These are phyloP conservation scores for Ceramica pisi DNA, from an alignment of 2,888 invertebrate species.

Conservation along the genomic window DNA sequence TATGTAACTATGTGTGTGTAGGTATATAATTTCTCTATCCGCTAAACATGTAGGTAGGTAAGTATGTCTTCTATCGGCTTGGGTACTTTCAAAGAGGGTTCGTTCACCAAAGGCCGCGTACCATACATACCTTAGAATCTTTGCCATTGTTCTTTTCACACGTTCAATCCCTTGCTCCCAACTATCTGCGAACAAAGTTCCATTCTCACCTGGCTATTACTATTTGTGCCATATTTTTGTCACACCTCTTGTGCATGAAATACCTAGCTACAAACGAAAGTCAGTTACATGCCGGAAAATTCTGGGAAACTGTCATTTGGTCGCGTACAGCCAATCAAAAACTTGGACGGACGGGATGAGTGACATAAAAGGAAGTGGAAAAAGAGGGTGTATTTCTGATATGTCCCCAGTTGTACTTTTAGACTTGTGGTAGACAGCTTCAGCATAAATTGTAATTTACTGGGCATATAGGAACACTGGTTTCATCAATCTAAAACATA, in stretches of 20 bases:
- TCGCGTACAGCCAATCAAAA: slow-evolving; percentile 47
- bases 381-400: slow-evolving; percentile 6
- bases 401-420: slow-evolving; percentile 14
- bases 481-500: slow-evolving; percentile 2
- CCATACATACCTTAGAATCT: slow-evolving; percentile 29
- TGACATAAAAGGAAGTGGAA: slow-evolving; percentile 34
- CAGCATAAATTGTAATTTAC: not conserved
- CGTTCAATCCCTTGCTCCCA: slow-evolving; percentile 22
- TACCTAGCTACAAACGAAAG: not conserved
- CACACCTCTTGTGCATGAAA: not conserved
- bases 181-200: slow-evolving; percentile 42
- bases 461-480: not conserved
- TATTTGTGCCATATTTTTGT: slow-evolving; percentile 23
- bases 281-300: slow-evolving; percentile 10
- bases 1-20: no score
- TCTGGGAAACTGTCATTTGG: slow-evolving; percentile 37
- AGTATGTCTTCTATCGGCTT: not conserved
- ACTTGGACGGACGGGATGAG: slow-evolving; percentile 44
- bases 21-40: not conserved
- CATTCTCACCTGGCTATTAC: slow-evolving; percentile 25
- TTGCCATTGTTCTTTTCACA: slow-evolving; percentile 51
- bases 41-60: not conserved
- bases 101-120: slow-evolving; percentile 33
- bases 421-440: not conserved
- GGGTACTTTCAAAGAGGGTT: slow-evolving; percentile 27